Conservation (phyloP, 1,140 invertebrate genomes). For the Sarcophaga peregrina region DNA sequence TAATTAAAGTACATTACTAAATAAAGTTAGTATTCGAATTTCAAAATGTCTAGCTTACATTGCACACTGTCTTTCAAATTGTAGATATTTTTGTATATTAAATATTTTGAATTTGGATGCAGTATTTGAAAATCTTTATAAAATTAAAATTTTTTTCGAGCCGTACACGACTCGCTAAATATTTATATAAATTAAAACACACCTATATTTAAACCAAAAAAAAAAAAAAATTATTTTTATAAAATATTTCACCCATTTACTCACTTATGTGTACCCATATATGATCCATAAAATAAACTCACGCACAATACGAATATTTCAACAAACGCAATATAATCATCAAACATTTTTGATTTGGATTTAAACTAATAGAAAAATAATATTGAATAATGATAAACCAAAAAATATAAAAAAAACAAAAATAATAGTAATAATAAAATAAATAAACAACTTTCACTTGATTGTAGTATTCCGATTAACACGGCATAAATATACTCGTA, state of each 20-base stretch:
- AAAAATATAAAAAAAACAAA: neutral
- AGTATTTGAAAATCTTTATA: no score
- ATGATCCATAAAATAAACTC: neutral
- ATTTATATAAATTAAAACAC: neutral
- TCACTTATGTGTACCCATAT: no score
- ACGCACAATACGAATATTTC: neutral
- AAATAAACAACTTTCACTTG: neutral
- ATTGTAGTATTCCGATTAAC: neutral
- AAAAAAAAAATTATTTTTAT: neutral
- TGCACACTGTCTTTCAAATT: no score
- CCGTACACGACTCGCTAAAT: neutral
- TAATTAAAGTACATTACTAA: no score
- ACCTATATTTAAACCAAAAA: neutral
- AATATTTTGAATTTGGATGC: no score
- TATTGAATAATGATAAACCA: neutral
- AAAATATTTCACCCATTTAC: neutral
- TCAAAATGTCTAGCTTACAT: no score
- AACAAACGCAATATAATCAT: constrained; percentile 4
- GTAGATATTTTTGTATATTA: no score
- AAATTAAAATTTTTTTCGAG: no score
- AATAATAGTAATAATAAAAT: neutral
- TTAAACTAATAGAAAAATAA: no score
- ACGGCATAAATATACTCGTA: no score
- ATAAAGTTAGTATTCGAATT: no score
- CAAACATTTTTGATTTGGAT: neutral